Evolutionary conservation across 2,888 invertebrate species (phyloP).

Genomic region (Eudemis profundana): DNA sequence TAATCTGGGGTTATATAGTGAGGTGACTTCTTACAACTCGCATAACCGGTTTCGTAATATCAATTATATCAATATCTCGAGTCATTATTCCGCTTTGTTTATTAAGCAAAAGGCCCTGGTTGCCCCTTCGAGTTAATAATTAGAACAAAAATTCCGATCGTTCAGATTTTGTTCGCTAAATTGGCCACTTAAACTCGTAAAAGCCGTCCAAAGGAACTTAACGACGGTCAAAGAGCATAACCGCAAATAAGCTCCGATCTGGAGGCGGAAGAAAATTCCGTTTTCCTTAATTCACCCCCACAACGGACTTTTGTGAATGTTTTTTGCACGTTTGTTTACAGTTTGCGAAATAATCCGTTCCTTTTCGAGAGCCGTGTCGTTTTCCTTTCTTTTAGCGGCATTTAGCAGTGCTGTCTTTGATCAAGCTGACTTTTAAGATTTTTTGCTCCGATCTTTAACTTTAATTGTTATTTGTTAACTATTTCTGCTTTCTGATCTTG

Average conservation of each 20-base stretch:
- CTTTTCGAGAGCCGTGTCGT: constrained; percentile 42
- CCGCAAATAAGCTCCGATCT: constrained; percentile 85
- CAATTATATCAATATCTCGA: constrained; percentile 67
- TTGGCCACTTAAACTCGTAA: constrained; percentile 84
- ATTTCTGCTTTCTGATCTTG: background rate
- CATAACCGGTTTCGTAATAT: constrained; percentile 50
- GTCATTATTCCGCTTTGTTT: constrained; percentile 74
- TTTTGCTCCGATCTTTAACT: constrained; percentile 26
- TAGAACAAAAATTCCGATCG: constrained; percentile 84
- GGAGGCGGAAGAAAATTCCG: constrained; percentile 78
- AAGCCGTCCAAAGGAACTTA: constrained; percentile 82
- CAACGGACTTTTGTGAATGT: constrained; percentile 73
- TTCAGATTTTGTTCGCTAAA: constrained; percentile 82
- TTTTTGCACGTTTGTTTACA: constrained; percentile 73
- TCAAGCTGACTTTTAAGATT: constrained; percentile 28
- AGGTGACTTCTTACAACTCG: constrained; percentile 2
- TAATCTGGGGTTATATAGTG: constrained; percentile 51
- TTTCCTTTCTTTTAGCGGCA: constrained; percentile 39
- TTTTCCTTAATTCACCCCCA: constrained; percentile 81
- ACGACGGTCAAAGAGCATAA: constrained; percentile 86
- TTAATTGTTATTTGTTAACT: constrained; percentile 31
- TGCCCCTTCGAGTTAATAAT: constrained; percentile 78
- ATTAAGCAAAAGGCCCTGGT: constrained; percentile 72
- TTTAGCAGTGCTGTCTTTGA: constrained; percentile 32
- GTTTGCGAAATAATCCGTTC: constrained; percentile 68